A percentile compares a stretch with the other conserved stretches of the same genome.
Evolutionary conservation across 2,797 vertebrate species (phyloP).

Genomic region (Anolis apletophallus): DNA sequence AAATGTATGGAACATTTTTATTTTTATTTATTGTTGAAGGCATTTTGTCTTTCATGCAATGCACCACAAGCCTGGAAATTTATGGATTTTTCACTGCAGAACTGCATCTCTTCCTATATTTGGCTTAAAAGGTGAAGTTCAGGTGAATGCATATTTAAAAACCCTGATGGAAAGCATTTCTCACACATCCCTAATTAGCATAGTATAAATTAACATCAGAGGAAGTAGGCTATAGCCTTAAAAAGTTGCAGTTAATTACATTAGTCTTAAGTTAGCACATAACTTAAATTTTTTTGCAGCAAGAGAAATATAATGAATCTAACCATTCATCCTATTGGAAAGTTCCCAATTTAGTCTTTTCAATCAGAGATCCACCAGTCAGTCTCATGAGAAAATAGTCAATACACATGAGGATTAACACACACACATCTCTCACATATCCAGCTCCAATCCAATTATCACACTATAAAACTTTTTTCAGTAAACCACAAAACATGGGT

Average conservation of each 20-base stretch:
- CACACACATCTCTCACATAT: background rate
- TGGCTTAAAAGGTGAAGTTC: background rate
- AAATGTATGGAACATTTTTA: too few relatives aligned
- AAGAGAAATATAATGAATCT: background rate
- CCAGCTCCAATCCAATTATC: background rate
- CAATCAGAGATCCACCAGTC: background rate
- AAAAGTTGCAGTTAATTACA: slow-evolving; percentile 8
- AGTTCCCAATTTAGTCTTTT: background rate
- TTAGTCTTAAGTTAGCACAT: background rate
- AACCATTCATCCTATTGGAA: background rate
- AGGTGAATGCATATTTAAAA: background rate
- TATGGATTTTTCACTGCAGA: background rate
- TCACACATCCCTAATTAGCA: background rate
- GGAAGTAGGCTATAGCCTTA: background rate
- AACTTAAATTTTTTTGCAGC: background rate
- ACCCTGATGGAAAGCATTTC: background rate
- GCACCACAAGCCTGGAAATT: background rate
- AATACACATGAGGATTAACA: background rate
- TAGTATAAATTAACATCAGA: slow-evolving; percentile 13
- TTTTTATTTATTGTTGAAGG: too few relatives aligned
- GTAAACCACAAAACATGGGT: background rate
- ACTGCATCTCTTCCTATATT: background rate
- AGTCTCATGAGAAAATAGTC: background rate
- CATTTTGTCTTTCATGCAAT: too few relatives aligned
- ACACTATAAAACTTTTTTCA: background rate